Conservation (phyloP, 2,888 invertebrate genomes). For the Hirtodrosophila cameraria region DNA sequence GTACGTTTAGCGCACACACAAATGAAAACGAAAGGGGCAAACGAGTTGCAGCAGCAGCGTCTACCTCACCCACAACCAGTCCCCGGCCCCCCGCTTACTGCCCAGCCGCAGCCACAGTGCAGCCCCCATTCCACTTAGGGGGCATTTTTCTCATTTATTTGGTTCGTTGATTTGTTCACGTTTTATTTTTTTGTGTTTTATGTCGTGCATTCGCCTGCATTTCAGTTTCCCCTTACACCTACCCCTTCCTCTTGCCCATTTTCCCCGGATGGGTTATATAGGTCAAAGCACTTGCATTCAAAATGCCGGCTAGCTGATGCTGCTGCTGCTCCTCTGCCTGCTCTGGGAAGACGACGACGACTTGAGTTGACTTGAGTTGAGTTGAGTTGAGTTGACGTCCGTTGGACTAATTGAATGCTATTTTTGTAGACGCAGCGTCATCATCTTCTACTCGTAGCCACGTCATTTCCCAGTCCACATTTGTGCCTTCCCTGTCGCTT, state of each 20-base stretch:
- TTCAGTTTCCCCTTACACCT: slow-evolving; percentile 20
- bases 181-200: slow-evolving; percentile 21
- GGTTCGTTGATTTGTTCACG: slow-evolving; percentile 62
- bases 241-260: neutral
- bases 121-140: slow-evolving; percentile 29
- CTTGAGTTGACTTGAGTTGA: too few species aligned
- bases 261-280: slow-evolving; percentile 69
- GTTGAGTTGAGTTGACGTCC: slow-evolving; percentile 35
- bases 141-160: slow-evolving; percentile 73
- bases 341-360: neutral
- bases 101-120: neutral
- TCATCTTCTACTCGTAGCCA: slow-evolving; percentile 43
- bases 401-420: slow-evolving; percentile 74
- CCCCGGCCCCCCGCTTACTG: neutral
- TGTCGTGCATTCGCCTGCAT: slow-evolving; percentile 60
- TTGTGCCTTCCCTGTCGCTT: too few species aligned
- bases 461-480: slow-evolving; percentile 23
- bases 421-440: slow-evolving; percentile 72
- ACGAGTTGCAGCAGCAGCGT: slow-evolving; percentile 20
- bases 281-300: slow-evolving; percentile 77
- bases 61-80: slow-evolving; percentile 2
- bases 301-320: slow-evolving; percentile 49
- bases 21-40: slow-evolving; percentile 76
- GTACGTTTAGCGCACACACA: slow-evolving; percentile 25
- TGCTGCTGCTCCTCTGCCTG: slow-evolving; percentile 4